Percentiles rank a stretch among this genome's conserved stretches.
Conservation (phyloP, 1,140 invertebrate species). For the Heliconius melpomene region DNA sequence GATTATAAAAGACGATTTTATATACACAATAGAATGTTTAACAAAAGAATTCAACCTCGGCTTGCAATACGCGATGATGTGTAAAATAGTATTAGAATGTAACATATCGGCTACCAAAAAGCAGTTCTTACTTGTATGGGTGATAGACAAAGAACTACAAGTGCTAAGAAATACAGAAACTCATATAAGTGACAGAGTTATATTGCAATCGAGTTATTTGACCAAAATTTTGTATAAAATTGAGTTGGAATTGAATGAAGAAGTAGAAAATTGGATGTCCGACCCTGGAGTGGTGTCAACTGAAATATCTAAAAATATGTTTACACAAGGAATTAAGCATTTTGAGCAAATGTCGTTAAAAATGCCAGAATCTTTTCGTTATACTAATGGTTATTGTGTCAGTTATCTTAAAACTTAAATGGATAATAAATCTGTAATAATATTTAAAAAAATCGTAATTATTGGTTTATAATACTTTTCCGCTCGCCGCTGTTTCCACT, state of each 20-base stretch:
- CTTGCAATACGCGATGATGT: conserved; percentile 74
- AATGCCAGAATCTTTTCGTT: conserved; percentile 78
- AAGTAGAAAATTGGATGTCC: conserved; percentile 75
- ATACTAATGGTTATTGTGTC: conserved; percentile 80
- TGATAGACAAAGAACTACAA: conserved; percentile 82
- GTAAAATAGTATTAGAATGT: conserved; percentile 77
- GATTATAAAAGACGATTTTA: conserved; percentile 72
- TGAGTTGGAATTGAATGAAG: conserved; percentile 59
- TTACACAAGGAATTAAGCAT: conserved; percentile 74
- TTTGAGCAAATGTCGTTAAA: conserved; percentile 80
- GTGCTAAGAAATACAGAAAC: conserved; percentile 62
- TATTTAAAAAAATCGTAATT: neutral
- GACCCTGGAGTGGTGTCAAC: conserved; percentile 74
- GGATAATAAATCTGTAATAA: conserved; percentile 49
- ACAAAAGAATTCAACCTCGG: conserved; percentile 76
- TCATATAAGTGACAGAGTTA: conserved; percentile 56
- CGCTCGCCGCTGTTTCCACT: too few species aligned
- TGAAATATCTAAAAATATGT: conserved; percentile 82
- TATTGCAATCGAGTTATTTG: conserved; percentile 62
- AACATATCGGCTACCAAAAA: conserved; percentile 60
- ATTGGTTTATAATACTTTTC: too few species aligned
- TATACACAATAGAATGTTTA: conserved; percentile 75
- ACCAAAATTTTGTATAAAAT: conserved; percentile 81
- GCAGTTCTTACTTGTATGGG: conserved; percentile 80
- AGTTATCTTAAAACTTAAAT: conserved; percentile 79